phyloP scores from a whole-genome alignment of 2,888 invertebrate species.

The Oxyteleia sp. region DNA sequence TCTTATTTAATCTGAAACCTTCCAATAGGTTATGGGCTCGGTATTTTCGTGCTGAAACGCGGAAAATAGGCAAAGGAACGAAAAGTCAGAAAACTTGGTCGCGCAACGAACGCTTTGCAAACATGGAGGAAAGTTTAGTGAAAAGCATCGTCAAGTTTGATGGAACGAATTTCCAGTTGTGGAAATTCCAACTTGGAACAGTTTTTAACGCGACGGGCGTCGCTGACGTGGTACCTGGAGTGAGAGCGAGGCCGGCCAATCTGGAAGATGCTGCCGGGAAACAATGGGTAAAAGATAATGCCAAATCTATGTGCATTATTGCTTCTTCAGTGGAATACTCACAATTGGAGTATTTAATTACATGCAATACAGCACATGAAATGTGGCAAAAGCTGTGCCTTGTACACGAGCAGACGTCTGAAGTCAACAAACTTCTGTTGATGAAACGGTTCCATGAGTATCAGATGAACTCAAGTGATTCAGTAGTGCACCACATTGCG shows the following conservation, averaged over 20 bases:
- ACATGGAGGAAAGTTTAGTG: no score
- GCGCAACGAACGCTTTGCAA: no score
- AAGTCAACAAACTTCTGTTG: conserved; percentile 40
- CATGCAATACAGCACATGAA: conserved; percentile 57
- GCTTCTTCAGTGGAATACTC: neutral
- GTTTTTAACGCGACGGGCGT: conserved; percentile 66
- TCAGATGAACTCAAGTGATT: conserved; percentile 58
- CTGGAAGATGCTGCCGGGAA: conserved; percentile 24
- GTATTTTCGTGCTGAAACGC: no score
- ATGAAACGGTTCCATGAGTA: conserved; percentile 65
- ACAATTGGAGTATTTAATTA: conserved; percentile 69
- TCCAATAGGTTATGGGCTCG: no score
- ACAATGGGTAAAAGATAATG: conserved; percentile 65
- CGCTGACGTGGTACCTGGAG: no score
- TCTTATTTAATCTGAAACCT: no score
- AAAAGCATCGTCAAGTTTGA: no score
- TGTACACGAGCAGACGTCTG: conserved; percentile 49
- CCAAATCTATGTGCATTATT: conserved; percentile 56
- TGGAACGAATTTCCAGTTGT: conserved; percentile 75
- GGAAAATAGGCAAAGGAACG: no score
- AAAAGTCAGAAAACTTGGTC: no score
- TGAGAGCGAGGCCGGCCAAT: conserved; percentile 48
- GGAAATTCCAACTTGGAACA: conserved; percentile 75
- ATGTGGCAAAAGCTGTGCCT: conserved; percentile 71
- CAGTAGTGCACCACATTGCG: conserved; percentile 68